Evolutionary conservation across 2,113 vertebrate genomes (phyloP).

Genomic region (Heptranchias perlo): DNA sequence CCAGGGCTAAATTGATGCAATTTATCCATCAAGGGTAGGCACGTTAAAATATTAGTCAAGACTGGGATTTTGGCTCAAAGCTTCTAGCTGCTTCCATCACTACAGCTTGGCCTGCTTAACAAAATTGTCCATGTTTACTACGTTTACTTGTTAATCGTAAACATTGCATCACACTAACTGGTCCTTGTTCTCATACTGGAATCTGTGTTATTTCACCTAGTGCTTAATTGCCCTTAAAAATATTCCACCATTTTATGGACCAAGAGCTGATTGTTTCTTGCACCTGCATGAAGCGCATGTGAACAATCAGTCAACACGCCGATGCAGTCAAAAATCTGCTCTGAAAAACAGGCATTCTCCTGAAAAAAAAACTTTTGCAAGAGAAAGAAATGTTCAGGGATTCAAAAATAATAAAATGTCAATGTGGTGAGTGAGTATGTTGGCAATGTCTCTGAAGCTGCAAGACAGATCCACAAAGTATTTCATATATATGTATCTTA

Average conservation of each 20-base stretch:
- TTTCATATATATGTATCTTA: conserved; percentile 23
- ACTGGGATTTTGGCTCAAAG: neutral
- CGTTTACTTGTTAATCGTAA: neutral
- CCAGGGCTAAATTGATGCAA: neutral
- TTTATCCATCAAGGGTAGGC: no score
- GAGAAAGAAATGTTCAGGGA: neutral
- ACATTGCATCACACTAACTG: neutral
- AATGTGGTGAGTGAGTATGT: neutral
- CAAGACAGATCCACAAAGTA: neutral
- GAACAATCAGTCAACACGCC: neutral
- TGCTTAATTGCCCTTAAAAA: neutral
- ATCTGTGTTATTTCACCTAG: neutral
- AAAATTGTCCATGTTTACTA: neutral
- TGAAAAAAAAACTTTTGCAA: neutral
- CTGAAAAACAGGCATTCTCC: neutral
- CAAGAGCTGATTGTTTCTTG: neutral
- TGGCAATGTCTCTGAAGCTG: neutral
- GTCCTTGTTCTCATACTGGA: neutral
- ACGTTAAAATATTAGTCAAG: neutral
- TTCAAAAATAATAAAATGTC: neutral
- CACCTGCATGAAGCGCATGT: neutral
- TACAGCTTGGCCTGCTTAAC: neutral
- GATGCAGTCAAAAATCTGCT: neutral
- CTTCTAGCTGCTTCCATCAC: neutral
- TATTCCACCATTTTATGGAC: neutral